Conservation (phyloP, 2,797 vertebrate species). For the Sarcoramphus papa region DNA sequence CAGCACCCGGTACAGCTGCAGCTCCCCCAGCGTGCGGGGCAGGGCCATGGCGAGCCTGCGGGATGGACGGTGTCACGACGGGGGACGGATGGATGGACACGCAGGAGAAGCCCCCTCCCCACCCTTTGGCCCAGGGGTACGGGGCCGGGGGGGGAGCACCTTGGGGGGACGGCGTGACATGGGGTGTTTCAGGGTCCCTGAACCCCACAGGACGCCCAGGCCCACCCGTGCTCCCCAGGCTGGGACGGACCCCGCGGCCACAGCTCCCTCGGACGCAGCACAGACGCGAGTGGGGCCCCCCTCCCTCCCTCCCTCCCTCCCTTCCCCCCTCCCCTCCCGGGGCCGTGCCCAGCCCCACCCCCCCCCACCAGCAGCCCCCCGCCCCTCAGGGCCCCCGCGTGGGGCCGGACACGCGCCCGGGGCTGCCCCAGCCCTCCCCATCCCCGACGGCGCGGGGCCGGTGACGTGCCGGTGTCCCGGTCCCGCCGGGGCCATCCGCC, state of each 20-base stretch:
- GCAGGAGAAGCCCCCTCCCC: background rate
- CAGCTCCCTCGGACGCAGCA: background rate
- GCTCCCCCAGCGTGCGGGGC: conserved; percentile 93
- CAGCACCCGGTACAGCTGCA: conserved; percentile 95
- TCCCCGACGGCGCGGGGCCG: background rate
- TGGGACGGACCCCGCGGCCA: fast-evolving
- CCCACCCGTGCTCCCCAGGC: fast-evolving
- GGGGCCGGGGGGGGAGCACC: fast-evolving
- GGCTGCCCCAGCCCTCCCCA: background rate
- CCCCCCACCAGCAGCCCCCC: no score
- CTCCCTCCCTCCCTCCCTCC: no score
- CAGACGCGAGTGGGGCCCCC: background rate
- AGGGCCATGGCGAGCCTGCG: conserved; percentile 84
- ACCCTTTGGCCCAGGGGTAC: no score
- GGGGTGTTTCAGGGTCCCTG: background rate
- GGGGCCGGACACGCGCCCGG: background rate
- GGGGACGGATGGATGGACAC: fast-evolving
- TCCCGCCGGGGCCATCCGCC: background rate
- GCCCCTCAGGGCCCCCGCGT: background rate
- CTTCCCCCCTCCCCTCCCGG: no score
- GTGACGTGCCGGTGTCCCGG: background rate
- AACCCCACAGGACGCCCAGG: fast-evolving
- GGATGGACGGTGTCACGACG: background rate
- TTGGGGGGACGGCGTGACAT: fast-evolving
- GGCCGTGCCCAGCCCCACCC: no score